phyloP scores from a whole-genome alignment of 2,797 vertebrate species.

The Clarias platycephalus region DNA sequence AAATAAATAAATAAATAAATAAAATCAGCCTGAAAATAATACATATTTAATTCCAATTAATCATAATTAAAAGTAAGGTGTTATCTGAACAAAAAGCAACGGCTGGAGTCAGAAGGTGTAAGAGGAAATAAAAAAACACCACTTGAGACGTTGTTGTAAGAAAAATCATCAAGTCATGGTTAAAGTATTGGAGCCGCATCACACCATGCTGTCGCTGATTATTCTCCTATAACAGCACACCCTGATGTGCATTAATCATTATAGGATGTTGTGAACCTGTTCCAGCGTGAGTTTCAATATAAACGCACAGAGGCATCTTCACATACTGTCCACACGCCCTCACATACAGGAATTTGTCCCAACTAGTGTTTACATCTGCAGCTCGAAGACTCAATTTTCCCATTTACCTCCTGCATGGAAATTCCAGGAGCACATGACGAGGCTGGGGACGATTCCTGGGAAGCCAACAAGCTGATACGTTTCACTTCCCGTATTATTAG shows the following conservation, averaged over 20 bases:
- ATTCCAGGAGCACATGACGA: neutral
- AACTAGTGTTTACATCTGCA: neutral
- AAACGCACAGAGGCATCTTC: neutral
- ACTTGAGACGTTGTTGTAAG: neutral
- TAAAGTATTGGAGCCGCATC: neutral
- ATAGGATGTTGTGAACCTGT: neutral
- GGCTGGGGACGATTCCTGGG: neutral
- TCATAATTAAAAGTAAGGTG: neutral
- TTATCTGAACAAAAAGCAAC: neutral
- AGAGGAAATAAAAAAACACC: too few species aligned
- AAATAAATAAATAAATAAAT: too few species aligned
- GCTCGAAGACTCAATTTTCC: neutral
- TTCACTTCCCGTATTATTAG: neutral
- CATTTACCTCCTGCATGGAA: slow-evolving; percentile 4
- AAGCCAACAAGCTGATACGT: neutral
- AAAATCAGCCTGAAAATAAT: neutral
- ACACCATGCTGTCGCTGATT: neutral
- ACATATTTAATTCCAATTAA: neutral
- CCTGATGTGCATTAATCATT: neutral
- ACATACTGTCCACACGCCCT: neutral
- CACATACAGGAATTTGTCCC: neutral
- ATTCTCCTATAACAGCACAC: neutral
- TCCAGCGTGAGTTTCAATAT: neutral
- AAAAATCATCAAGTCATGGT: neutral
- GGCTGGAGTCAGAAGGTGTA: too few species aligned